phyloP scores from a whole-genome alignment of 2,113 vertebrate genomes.

The Chascanopsetta lugubris region DNA sequence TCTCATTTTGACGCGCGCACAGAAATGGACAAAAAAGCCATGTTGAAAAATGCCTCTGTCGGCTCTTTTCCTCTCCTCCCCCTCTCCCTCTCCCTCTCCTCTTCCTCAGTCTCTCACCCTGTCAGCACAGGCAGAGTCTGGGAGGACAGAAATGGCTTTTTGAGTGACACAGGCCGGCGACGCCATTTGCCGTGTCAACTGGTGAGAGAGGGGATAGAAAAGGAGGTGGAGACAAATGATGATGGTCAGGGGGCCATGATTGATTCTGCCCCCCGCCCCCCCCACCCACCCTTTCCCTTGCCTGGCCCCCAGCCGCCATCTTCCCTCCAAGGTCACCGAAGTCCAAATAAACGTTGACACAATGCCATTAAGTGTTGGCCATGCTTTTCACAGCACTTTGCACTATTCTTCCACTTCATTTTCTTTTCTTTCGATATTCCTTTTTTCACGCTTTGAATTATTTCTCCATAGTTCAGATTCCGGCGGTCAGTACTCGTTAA shows the following conservation, averaged over 20 bases:
- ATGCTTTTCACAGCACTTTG: constrained; percentile 24
- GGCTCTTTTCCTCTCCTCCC: constrained; percentile 31
- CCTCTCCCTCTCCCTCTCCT: constrained; percentile 6
- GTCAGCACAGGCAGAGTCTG: constrained; percentile 63
- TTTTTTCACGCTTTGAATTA: constrained; percentile 12
- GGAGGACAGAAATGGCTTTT: constrained; percentile 79
- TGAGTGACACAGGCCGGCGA: constrained; percentile 75
- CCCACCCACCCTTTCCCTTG: no score
- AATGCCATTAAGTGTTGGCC: constrained; percentile 19
- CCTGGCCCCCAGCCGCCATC: constrained; percentile 33
- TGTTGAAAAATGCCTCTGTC: constrained; percentile 63
- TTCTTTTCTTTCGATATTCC: neutral
- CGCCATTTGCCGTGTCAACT: constrained; percentile 71
- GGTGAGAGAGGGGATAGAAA: constrained; percentile 65
- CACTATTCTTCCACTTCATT: neutral
- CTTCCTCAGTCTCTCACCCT: constrained; percentile 53
- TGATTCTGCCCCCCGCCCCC: constrained; percentile 49
- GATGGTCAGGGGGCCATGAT: constrained; percentile 64
- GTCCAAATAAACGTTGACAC: constrained; percentile 46
- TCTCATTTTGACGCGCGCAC: constrained; percentile 65
- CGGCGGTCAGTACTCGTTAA: neutral
- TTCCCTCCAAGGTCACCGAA: constrained; percentile 35
- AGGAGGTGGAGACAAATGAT: constrained; percentile 72
- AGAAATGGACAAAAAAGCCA: constrained; percentile 73
- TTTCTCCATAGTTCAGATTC: neutral